A percentile compares a stretch with the other conserved stretches of the same genome.
Conservation (phyloP, 1,140 invertebrate species). For the Drosophila kurseongensis region DNA sequence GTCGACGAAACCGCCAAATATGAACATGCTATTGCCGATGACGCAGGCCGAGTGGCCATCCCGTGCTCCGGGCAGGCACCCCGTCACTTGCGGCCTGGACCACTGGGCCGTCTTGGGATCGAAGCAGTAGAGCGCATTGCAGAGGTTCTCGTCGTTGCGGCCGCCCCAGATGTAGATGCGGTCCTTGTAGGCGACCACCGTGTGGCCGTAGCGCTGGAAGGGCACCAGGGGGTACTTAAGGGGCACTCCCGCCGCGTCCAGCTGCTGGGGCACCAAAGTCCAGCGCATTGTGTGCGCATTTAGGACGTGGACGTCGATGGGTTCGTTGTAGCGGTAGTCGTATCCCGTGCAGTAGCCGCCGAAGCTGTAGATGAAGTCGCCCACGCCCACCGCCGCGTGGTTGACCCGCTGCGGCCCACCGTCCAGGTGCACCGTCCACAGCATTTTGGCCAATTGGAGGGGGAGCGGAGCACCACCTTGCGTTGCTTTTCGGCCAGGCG, state of each 20-base stretch:
- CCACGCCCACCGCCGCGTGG: constrained; percentile 94
- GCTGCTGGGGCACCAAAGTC: constrained; percentile 80
- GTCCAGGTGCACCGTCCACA: constrained; percentile 93
- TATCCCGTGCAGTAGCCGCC: constrained; percentile 95
- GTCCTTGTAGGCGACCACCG: constrained; percentile 91
- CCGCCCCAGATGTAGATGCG: constrained; percentile 95
- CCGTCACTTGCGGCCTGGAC: constrained; percentile 87
- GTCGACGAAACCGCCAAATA: constrained; percentile 95
- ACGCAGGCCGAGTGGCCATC: constrained; percentile 96
- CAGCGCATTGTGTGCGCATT: constrained; percentile 90
- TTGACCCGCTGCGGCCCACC: constrained; percentile 91
- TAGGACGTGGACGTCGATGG: constrained; percentile 95
- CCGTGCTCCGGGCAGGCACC: constrained; percentile 90
- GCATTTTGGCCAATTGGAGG: constrained; percentile 81
- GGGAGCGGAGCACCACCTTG: neutral
- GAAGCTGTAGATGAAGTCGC: constrained; percentile 94
- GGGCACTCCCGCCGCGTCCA: constrained; percentile 53
- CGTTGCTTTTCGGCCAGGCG: neutral
- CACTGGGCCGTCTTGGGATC: constrained; percentile 90
- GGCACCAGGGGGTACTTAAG: constrained; percentile 85
- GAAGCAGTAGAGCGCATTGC: constrained; percentile 92
- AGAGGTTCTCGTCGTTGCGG: constrained; percentile 92
- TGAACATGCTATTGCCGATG: constrained; percentile 92
- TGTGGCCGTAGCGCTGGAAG: constrained; percentile 92
- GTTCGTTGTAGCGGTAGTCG: constrained; percentile 88